Conservation (phyloP, 2,113 vertebrate species). For the Crotalus viridis region DNA sequence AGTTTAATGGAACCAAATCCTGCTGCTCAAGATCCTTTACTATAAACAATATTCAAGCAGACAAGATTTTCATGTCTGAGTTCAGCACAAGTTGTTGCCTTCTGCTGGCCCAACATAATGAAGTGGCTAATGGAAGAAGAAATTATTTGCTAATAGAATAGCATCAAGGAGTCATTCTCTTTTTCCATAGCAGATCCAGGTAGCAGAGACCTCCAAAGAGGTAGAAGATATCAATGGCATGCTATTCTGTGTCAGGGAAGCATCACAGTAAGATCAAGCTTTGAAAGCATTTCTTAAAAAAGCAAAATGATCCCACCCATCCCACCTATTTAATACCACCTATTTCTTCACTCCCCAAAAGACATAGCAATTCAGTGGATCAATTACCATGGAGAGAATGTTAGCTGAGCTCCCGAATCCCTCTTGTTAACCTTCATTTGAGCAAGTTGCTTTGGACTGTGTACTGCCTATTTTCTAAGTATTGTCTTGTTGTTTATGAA, state of each 20-base stretch:
- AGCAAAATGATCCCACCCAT: not conserved
- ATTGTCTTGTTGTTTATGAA: not conserved
- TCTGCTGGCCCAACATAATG: not conserved
- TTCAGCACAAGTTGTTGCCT: not conserved
- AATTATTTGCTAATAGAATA: not conserved
- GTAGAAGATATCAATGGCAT: not conserved
- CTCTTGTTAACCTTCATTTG: not conserved
- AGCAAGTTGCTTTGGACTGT: not conserved
- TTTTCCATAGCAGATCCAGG: not conserved
- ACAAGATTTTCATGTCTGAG: not conserved
- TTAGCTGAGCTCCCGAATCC: not conserved
- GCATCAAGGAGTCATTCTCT: not conserved
- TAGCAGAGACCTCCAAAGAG: not conserved
- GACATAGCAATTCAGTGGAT: not conserved
- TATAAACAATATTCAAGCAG: slow-evolving; percentile 17
- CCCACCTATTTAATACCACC: not conserved
- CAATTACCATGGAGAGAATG: not conserved
- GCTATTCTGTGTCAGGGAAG: not conserved
- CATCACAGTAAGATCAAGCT: not conserved
- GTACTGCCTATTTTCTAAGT: not conserved
- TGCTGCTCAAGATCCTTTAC: slow-evolving; percentile 75
- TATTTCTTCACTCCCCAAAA: not conserved
- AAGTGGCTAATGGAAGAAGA: not conserved
- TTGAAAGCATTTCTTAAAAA: not conserved
- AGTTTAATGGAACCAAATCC: slow-evolving; percentile 72